A percentile compares a stretch with the other conserved stretches of the same genome.
phyloP scores from a whole-genome alignment of 2,888 invertebrate genomes.

The Drosophila leonis region DNA sequence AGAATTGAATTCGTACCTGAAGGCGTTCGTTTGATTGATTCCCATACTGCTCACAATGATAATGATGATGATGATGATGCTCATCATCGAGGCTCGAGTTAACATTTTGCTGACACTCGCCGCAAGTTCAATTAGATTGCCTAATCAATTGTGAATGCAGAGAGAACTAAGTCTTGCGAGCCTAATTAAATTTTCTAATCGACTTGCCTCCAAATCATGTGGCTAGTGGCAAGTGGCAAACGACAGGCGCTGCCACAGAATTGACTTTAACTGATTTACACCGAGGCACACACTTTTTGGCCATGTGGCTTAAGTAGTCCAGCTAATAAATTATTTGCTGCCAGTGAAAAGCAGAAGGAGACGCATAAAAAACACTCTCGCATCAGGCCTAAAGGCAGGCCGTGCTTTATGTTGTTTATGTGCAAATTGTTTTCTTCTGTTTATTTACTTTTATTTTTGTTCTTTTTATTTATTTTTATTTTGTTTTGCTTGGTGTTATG shows the following conservation, averaged over 20 bases:
- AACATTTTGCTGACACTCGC: constrained; percentile 22
- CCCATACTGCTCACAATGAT: constrained; percentile 19
- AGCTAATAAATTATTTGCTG: constrained; percentile 70
- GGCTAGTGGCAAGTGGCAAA: constrained; percentile 18
- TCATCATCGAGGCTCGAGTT: background rate
- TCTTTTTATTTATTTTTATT: background rate
- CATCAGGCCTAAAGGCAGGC: constrained; percentile 40
- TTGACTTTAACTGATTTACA: constrained; percentile 58
- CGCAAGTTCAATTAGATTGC: constrained; percentile 52
- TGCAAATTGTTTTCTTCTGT: constrained; percentile 61
- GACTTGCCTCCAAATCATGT: constrained; percentile 43
- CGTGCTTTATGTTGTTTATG: constrained; percentile 65
- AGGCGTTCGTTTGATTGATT: constrained; percentile 45
- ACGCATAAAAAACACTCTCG: constrained; percentile 51
- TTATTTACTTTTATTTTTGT: background rate
- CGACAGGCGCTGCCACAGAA: constrained; percentile 17
- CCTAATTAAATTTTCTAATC: constrained; percentile 75
- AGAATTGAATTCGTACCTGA: constrained; percentile 28
- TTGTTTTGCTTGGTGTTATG: constrained; percentile 47
- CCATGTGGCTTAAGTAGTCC: constrained; percentile 41
- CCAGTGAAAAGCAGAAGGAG: constrained; percentile 43
- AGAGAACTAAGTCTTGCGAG: constrained; percentile 14
- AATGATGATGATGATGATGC: background rate
- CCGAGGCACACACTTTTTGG: constrained; percentile 17
- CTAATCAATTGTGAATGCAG: constrained; percentile 59